Percentiles rank a stretch among this genome's conserved stretches.
Conservation (phyloP, 2,888 invertebrate genomes). For the Cryptocheilus praepositus region DNA sequence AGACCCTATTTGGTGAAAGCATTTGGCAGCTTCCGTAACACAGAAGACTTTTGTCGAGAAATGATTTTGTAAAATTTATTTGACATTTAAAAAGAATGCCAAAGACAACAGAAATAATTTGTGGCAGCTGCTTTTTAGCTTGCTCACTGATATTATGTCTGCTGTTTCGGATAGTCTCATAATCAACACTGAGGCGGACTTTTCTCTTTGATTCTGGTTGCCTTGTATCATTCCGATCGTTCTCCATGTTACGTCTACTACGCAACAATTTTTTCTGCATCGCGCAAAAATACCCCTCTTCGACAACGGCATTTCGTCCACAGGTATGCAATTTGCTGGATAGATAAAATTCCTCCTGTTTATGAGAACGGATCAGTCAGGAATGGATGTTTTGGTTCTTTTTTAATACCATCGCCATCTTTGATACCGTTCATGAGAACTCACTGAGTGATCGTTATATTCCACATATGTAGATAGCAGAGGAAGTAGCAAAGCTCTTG, state of each 20-base stretch:
- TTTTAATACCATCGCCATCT: neutral
- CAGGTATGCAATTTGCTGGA: conserved; percentile 63
- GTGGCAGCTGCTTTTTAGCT: conserved; percentile 57
- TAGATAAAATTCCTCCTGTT: neutral
- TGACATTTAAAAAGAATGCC: no score
- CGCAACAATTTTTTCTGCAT: conserved; percentile 60
- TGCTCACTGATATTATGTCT: conserved; percentile 63
- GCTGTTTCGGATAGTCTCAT: conserved; percentile 67
- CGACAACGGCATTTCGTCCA: conserved; percentile 57
- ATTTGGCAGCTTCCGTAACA: no score
- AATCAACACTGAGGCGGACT: conserved; percentile 69
- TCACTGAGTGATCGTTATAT: neutral
- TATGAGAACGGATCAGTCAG: neutral
- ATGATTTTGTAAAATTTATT: neutral
- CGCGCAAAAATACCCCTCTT: conserved; percentile 61
- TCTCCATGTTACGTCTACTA: conserved; percentile 65
- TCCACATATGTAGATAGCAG: conserved; percentile 82
- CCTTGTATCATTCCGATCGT: conserved; percentile 43
- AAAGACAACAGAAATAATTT: conserved; percentile 31
- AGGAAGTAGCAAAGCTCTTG: conserved; percentile 88
- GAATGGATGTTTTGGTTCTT: neutral
- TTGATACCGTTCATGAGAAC: neutral
- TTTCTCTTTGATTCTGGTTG: conserved; percentile 72
- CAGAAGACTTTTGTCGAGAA: neutral
- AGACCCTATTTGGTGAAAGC: no score